Percentiles rank a stretch among this genome's conserved stretches.
Evolutionary conservation across 1,140 invertebrate species (phyloP).

Genomic region (Pogonomyrmex barbatus): DNA sequence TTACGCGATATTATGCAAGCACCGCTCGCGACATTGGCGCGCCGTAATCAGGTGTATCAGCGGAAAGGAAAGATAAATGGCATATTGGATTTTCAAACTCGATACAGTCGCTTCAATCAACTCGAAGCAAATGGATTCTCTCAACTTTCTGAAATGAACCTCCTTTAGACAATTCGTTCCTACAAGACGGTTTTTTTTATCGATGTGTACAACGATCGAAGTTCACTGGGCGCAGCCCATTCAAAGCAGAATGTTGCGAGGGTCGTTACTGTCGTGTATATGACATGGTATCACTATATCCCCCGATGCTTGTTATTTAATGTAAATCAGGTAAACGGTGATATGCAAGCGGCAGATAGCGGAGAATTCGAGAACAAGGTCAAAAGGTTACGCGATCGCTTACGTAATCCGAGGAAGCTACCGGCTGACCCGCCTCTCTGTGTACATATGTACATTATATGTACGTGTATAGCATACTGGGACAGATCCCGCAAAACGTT

Average conservation of each 20-base stretch:
- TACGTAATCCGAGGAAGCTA: slow-evolving; percentile 60
- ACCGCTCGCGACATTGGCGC: background rate
- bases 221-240: background rate
- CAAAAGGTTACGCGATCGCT: slow-evolving; percentile 65
- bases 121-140: slow-evolving; percentile 17
- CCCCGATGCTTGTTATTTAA: background rate
- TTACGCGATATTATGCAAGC: slow-evolving; percentile 52
- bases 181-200: background rate
- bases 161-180: background rate
- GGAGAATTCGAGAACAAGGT: slow-evolving; percentile 62
- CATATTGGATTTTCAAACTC: background rate
- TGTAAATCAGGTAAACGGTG: slow-evolving; percentile 44
- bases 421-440: slow-evolving; percentile 15
- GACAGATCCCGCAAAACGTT: slow-evolving; percentile 2
- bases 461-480: background rate
- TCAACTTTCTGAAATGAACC: background rate
- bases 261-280: background rate
- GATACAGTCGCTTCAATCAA: background rate
- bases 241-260: background rate
- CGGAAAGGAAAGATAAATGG: background rate
- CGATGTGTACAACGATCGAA: background rate
- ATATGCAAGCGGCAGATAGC: background rate
- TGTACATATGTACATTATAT: background rate
- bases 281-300: background rate
- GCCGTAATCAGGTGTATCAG: slow-evolving; percentile 23